Evolutionary conservation across 2,888 invertebrate species (phyloP).

Genomic region (Dynastes tityus): DNA sequence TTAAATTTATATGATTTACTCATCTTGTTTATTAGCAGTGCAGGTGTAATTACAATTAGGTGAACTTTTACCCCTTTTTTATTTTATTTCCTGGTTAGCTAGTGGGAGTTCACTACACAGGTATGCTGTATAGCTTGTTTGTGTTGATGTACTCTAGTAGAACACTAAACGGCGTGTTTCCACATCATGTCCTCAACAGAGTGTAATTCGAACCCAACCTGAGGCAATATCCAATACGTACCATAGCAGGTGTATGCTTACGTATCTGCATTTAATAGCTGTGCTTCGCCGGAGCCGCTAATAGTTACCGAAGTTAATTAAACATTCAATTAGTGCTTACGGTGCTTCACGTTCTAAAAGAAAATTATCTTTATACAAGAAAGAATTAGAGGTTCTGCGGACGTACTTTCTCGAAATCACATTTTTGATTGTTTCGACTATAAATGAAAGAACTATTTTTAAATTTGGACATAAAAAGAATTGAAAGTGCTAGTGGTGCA

Average conservation of each 20-base stretch:
- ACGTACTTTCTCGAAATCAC: too few species aligned
- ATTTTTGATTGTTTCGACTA: too few species aligned
- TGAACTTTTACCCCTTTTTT: background rate
- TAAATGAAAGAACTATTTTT: too few species aligned
- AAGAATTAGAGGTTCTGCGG: too few species aligned
- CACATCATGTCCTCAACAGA: background rate
- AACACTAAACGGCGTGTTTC: conserved; percentile 3
- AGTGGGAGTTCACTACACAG: background rate
- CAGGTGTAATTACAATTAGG: background rate
- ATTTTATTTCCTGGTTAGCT: background rate
- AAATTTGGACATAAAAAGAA: too few species aligned
- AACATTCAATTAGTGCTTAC: conserved; percentile 21
- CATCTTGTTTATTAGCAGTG: too few species aligned
- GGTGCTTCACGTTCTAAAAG: background rate
- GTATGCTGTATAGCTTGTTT: background rate
- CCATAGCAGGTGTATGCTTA: background rate
- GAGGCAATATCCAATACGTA: conserved; percentile 21
- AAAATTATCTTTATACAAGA: conserved; percentile 9
- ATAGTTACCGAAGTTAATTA: conserved; percentile 32
- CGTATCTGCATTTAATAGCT: conserved; percentile 10
- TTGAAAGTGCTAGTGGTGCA: too few species aligned
- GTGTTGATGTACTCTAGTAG: background rate
- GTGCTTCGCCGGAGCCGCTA: background rate
- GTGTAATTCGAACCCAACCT: conserved; percentile 6
- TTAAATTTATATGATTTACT: too few species aligned